Conservation (phyloP, 2,113 vertebrate genomes). For the Gobius niger region DNA sequence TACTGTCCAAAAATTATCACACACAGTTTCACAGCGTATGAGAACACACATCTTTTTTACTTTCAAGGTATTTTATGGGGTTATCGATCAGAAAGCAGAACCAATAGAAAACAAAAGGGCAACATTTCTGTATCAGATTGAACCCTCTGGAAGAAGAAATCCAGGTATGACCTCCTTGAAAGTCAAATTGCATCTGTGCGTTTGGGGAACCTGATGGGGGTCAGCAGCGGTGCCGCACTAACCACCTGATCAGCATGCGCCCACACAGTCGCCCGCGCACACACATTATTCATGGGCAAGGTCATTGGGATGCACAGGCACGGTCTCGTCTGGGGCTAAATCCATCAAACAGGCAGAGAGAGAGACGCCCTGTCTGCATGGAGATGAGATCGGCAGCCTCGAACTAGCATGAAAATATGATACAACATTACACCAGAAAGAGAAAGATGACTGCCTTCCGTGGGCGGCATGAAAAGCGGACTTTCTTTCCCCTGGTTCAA, state of each 20-base stretch:
- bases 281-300: conserved; percentile 69
- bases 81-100: too few species aligned
- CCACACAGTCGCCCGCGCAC: conserved; percentile 36
- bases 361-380: conserved; percentile 58
- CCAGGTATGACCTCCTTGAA: conserved; percentile 25
- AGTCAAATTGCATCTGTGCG: conserved; percentile 40
- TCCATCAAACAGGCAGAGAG: conserved; percentile 56
- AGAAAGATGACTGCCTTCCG: conserved; percentile 20
- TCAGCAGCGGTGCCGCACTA: conserved; percentile 32
- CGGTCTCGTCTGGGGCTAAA: conserved; percentile 58
- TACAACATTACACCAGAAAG: conserved; percentile 22
- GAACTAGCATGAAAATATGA: conserved; percentile 24
- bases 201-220: conserved; percentile 33
- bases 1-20: conserved; percentile 42
- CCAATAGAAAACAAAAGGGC: too few species aligned
- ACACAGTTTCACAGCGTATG: conserved; percentile 44
- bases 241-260: conserved; percentile 69
- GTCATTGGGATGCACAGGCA: conserved; percentile 70
- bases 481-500: conserved; percentile 3
- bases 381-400: conserved; percentile 61
- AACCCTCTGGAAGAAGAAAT: too few species aligned
- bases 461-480: not conserved
- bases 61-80: not conserved
- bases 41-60: conserved; percentile 28
- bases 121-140: too few species aligned